Conservation (phyloP, 2,113 vertebrate species). For the Ictidomys tridecemlineatus region DNA sequence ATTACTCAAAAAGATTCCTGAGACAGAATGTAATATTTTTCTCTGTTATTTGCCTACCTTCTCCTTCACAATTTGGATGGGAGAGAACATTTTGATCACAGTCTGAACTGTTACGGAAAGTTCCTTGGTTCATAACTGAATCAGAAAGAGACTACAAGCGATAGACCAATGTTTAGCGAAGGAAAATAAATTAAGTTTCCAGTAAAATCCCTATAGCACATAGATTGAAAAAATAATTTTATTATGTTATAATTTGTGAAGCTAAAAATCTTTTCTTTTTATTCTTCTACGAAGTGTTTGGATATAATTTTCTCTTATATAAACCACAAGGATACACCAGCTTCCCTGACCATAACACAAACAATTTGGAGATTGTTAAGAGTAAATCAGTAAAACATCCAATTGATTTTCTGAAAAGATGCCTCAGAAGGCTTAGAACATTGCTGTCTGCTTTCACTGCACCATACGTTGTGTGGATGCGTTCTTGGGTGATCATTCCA, state of each 20-base stretch:
- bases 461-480: neutral
- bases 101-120: neutral
- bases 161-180: slow-evolving; percentile 6
- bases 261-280: neutral
- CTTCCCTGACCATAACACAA: neutral
- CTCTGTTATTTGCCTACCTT: neutral
- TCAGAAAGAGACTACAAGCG: neutral
- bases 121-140: neutral
- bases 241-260: neutral
- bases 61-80: neutral
- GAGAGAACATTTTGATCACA: neutral
- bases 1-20: neutral
- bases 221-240: neutral
- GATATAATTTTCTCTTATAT: neutral
- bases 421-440: neutral
- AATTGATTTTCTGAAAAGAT: neutral
- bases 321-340: neutral
- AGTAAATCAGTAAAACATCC: neutral
- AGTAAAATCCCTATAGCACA: neutral
- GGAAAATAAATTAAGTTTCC: neutral
- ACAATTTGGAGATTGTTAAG: neutral
- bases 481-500: neutral
- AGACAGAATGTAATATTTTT: neutral
- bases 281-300: neutral
- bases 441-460: neutral